Base-by-base conservation (phyloP, 2,113 vertebrate genomes). In the Poecile atricapillus region DNA sequence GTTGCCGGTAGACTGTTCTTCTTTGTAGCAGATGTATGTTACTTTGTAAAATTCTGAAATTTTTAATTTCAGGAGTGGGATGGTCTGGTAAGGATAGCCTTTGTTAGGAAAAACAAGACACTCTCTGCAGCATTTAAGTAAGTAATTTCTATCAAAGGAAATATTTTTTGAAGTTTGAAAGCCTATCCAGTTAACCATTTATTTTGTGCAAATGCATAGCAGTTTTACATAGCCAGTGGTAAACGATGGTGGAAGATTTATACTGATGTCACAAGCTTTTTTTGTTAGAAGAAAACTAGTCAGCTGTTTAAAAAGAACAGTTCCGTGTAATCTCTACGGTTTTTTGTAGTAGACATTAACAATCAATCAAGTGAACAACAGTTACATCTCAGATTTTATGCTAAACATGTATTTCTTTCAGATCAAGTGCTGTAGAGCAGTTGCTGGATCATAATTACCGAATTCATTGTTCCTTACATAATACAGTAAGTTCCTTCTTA, bases 71-170 rank as follows among this genome's bases (percentile, higher is more conserved):
- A 99, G 99, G 99, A 99, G 93, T 99, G 99, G 99, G 99, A 99
- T 74, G 99, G 99, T 87, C 98, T 99, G 64, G 99, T 99, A 87
- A 98, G 99, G 97, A 99, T 99, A 94, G 99, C 99, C n/a, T 99
- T 99, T 94, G 98, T 99, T 70, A 98, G 99, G 94, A 99, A 99
- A 97, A 99, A 99, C 97, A 99, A 99, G 98, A 99, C 99, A 11
- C 98, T 99, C 5, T 98, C 94, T 47, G 98, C 99, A 83, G 98
- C 98, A 67, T 99, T 99, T 97, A 99, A 99, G 99, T 99, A 98
- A 99, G 99, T 98, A 71, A 78, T 17, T 69, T 52, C 25, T 89
- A 5, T 33, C 41, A 22, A 35, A 79, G 16, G 31, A 46, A 58
- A 35, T 24, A 0, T 71, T 82, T 39, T 70, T 17, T 22, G 12